Evolutionary conservation across 2,797 vertebrate genomes (phyloP), one percentile per base, ranked within the genome.

Genomic region (Paratrypauchen microcephalus): DNA sequence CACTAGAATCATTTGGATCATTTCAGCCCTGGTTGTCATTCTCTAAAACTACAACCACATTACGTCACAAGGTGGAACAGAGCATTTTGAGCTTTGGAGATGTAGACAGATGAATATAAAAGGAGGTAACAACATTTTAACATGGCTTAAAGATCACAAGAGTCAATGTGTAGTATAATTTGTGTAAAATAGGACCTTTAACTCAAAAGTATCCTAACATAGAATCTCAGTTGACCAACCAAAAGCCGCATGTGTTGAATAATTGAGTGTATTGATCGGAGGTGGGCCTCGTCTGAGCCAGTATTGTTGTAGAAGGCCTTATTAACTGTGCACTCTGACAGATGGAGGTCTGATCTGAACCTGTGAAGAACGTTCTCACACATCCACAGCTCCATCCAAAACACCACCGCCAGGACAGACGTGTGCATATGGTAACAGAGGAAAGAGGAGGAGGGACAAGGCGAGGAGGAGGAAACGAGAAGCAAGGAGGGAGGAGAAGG

Each of bases 331-430:
- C 57, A 67, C 70, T 67, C 47, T 68, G 67, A 77, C 81, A 85
- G 78, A 81, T 85, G 76, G 66, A 72, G 41, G 72, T 70, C 54
- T 65, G 77, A 66, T 7, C 12, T 64, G 69, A 82, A 81, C 76
- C 73, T 70, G 74, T 79, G 76, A 83, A 78, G 65, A 75, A 70
- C 30, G 36, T 69, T 68, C 64, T 58, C 36, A n/a, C 47, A 36
- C 16, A 6, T 11, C 23, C 11, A 23, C 21, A 23, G 24, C 39
- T 63, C 39, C 7, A 21, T 23, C 6, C 61, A 41, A 23, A 61
- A 23, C 59, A 47, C 41, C 15, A 24, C 23, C 13, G 13, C 61
- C 23, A 15, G 1, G 62, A 18, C 28, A 12, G 19, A 21, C 0
- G 6, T 4, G n/a, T 64, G 4, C 58, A 60, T 60, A 60, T 60